Conservation (phyloP, 1,140 invertebrate species). For the Subanguina moxae region DNA sequence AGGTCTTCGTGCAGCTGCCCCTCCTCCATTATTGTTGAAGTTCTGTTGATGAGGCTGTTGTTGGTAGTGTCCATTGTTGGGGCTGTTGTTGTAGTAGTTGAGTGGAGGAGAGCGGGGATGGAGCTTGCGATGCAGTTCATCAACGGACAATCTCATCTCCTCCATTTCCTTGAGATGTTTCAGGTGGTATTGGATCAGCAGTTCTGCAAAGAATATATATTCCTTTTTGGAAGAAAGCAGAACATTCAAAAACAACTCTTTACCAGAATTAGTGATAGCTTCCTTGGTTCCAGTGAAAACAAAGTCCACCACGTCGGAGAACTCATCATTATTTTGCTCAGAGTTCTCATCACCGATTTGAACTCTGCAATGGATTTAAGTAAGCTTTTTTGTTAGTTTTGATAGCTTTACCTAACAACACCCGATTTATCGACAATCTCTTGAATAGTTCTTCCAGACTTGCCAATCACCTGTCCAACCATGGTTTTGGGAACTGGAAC, state of each 20-base stretch:
- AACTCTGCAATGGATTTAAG: constrained; percentile 62
- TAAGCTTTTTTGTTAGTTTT: neutral
- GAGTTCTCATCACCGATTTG: constrained; percentile 82
- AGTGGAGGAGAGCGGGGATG: neutral
- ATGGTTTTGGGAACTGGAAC: constrained; percentile 76
- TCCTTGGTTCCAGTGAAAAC: constrained; percentile 45
- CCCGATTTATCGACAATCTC: constrained; percentile 99
- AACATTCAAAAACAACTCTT: neutral
- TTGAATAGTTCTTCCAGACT: constrained; percentile 89
- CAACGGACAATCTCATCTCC: constrained; percentile 10
- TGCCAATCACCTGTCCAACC: constrained; percentile 96
- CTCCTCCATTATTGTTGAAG: no score
- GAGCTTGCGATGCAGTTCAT: constrained; percentile 1
- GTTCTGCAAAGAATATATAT: neutral
- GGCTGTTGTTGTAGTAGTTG: neutral
- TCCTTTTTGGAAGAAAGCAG: no score
- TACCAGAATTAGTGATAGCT: constrained; percentile 31
- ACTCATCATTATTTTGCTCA: neutral
- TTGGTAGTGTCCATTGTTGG: neutral
- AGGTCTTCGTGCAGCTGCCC: neutral
- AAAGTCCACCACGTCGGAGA: constrained; percentile 18
- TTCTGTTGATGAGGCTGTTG: neutral
- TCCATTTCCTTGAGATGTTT: constrained; percentile 50
- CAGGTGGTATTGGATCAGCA: constrained; percentile 43
- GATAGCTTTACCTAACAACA: constrained; percentile 68